Base-by-base conservation (phyloP, 2,113 vertebrate species). In the Zosterops lateralis region DNA sequence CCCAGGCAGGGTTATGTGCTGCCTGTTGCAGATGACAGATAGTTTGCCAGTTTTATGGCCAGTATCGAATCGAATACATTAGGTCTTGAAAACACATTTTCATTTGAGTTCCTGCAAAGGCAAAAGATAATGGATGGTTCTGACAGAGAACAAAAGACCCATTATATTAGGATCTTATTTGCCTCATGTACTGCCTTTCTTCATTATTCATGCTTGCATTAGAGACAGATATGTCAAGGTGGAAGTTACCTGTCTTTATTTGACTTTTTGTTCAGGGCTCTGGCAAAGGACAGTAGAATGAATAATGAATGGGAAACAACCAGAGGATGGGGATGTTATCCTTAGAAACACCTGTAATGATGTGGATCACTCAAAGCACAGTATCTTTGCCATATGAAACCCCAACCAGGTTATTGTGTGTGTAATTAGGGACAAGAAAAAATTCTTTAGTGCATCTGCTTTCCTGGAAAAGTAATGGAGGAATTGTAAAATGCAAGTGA, bases 191-290 rank as follows among this genome's bases (percentile, higher is more conserved):
- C 85, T 89, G 53, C 50, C 29, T 79, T 87, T 82, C 73, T 89
- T 89, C 89, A 91, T 95, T 89, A 89, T 68, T 92, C 89, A n/a
- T 91, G 44, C 89, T 90, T 92, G 74, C 71, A 57, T 94, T 93
- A 42, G 57, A 91, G 87, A 65, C 34, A 75, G 42, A 72, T 87
- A 50, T 9, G n/a, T 84, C 36, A 81, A 72, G 42, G 81, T 94
- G 62, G 62, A 87, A 89, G 91, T 82, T 87, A 76, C 68, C 77
- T 92, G 48, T 86, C 83, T 90, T 84, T 92, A 51, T 91, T 91
- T 92, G 65, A 68, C 50, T 79, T 84, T 87, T 72, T 61, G 24
- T 64, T 72, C 19, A 22, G 22, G 20, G 68, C 70, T 84, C 45
- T 95, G 53, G 36, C 32, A 84, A 57, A 77, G 40, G 48, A 50